Evolutionary conservation across 1,140 invertebrate genomes (phyloP), one percentile per base, ranked within the genome.

Genomic region (Halesus radiatus): DNA sequence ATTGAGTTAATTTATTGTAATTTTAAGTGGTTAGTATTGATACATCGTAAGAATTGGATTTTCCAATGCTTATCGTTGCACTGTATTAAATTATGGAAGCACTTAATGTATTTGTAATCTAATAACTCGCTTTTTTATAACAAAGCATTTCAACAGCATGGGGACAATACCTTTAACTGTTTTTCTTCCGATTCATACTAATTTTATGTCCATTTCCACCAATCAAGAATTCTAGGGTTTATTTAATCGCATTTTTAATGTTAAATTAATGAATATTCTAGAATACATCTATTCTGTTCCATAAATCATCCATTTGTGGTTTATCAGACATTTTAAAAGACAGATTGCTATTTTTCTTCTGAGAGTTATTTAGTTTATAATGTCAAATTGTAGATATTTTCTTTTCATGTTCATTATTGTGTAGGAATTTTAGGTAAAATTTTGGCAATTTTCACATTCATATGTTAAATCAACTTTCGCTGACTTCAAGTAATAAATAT

Each of bases 321-420:
- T 45, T 7, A 50, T 23, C 22, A 5, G 10, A 72, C 32, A 72
- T n/a, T 45, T 75, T 50, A n/a, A 75, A 75, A 53, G 72, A 75
- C 16, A 56, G 22, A 62, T 32, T 62, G 74, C 74, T 76, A 76
- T 81, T 81, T 81, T 81, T 79, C 77, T 79, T 72, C 72, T 64
- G 62, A 75, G 52, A 73, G 80, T 81, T 81, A 81, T 73, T 79
- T 81, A 79, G 77, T 74, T 81, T 79, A 76, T 81, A 79, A 79
- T 37, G 58, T 76, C 37, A 45, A 60, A 37, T 20, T 76, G 74
- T 76, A 76, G 54, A 58, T 76, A 76, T 45, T 62, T 32, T 76
- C 54, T 76, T 70, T 70, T 13, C 18, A 70, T 50, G 66, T 20
- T 66, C 26, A 70, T 70, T 70, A 70, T 52, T 22, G 15, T 66